Percentiles rank a stretch among this genome's conserved stretches.
Evolutionary conservation across 2,113 vertebrate genomes (phyloP).

Genomic region (Nycticryphes semicollaris): DNA sequence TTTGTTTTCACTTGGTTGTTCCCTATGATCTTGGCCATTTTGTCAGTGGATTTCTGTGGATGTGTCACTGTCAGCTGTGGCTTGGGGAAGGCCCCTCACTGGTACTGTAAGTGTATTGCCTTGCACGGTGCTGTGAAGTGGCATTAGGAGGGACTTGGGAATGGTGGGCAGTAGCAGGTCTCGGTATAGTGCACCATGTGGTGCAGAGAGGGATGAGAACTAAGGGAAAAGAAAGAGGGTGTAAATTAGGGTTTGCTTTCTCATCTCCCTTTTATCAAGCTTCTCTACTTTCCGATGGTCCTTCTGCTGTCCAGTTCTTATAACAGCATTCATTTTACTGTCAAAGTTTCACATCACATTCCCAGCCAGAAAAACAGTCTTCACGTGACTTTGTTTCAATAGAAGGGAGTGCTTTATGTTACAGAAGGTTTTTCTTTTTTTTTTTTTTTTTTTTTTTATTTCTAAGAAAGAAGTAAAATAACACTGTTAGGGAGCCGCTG

Average conservation of each 20-base stretch:
- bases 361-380: not conserved
- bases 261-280: not conserved
- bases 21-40: not conserved
- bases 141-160: not conserved
- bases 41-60: not conserved
- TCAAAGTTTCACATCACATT: not conserved
- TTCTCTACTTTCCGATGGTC: not conserved
- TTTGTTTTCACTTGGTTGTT: not conserved
- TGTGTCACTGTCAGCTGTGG: not conserved
- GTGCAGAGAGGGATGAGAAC: not conserved
- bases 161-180: not conserved
- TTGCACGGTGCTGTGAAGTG: not conserved
- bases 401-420: not conserved
- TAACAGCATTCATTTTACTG: not conserved
- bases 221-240: not conserved
- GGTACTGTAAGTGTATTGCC: not conserved
- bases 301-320: not conserved
- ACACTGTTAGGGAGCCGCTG: not conserved
- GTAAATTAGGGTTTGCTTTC: not conserved
- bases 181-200: accelerated
- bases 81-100: not conserved
- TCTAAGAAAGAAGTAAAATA: not conserved
- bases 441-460: not conserved
- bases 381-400: not conserved
- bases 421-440: not conserved